Percentiles rank a stretch among this genome's conserved stretches.
Conservation (phyloP, 2,888 invertebrate species). For the Macaria liturata region DNA sequence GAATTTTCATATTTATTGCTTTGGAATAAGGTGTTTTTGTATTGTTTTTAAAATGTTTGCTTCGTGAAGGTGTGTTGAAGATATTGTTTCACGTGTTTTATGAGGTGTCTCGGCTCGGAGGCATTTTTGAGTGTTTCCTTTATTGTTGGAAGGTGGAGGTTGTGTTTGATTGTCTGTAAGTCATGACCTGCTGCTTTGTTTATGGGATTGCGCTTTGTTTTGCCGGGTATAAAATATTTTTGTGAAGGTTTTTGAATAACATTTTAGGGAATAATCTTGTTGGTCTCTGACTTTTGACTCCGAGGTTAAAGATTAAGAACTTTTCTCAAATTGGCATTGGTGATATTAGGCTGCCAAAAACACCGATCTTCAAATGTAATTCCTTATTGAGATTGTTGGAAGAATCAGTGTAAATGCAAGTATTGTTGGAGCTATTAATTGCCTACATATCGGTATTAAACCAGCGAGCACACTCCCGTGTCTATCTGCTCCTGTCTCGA, state of each 20-base stretch:
- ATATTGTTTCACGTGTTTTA: slow-evolving; percentile 82
- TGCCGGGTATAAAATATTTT: slow-evolving; percentile 12
- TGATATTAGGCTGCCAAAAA: no score
- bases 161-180: slow-evolving; percentile 39
- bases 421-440: no score
- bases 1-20: slow-evolving; percentile 38
- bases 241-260: background rate
- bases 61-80: slow-evolving; percentile 42
- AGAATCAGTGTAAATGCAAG: no score
- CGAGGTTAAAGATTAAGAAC: no score
- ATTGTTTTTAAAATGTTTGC: slow-evolving; percentile 13
- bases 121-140: slow-evolving; percentile 68
- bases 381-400: no score
- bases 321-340: no score
- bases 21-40: slow-evolving; percentile 23
- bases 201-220: slow-evolving; percentile 28
- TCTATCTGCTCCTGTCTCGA: no score
- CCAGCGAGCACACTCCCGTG: no score
- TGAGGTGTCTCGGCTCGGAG: slow-evolving; percentile 71
- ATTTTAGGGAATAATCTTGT: background rate
- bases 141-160: slow-evolving; percentile 26
- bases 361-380: no score
- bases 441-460: no score
- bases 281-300: background rate
- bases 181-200: slow-evolving; percentile 40